Conservation (phyloP, 2,797 vertebrate species). For the Sebastes cheni region DNA sequence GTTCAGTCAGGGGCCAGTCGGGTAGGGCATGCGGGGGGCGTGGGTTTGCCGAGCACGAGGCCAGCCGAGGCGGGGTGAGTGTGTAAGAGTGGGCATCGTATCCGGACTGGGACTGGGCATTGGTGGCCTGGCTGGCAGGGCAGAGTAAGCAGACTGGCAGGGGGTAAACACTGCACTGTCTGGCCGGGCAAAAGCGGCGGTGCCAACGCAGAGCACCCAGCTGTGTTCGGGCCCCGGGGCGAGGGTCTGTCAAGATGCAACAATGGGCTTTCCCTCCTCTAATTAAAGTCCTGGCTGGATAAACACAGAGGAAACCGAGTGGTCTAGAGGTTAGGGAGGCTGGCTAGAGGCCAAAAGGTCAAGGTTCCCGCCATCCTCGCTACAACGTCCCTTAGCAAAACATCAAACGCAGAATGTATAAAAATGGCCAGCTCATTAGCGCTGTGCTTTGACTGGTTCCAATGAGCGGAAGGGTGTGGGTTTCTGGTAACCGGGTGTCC, state of each 20-base stretch:
- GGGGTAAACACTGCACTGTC: conserved; percentile 59
- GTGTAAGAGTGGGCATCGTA: conserved; percentile 50
- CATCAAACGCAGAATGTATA: not conserved
- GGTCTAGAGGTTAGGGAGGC: conserved; percentile 45
- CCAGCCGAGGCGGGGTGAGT: conserved; percentile 47
- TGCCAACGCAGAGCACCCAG: conserved; percentile 71
- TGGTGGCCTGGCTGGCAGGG: conserved; percentile 34
- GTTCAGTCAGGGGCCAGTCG: conserved; percentile 75
- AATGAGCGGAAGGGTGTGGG: not conserved
- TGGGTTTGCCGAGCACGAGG: conserved; percentile 33
- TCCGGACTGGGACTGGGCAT: conserved; percentile 33
- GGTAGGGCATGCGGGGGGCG: conserved; percentile 16
- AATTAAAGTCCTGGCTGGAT: conserved; percentile 69
- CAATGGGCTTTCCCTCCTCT: conserved; percentile 67
- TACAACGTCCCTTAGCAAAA: conserved; percentile 17
- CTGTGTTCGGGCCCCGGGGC: conserved; percentile 59
- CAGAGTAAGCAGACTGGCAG: conserved; percentile 55
- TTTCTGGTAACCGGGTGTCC: conserved; percentile 2
- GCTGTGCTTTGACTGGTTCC: conserved; percentile 15
- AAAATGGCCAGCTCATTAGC: conserved; percentile 43
- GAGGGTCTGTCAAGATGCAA: conserved; percentile 65
- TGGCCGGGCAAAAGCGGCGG: conserved; percentile 54
- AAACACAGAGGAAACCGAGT: conserved; percentile 66
- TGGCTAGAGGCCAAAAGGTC: conserved; percentile 56
- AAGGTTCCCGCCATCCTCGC: conserved; percentile 34